A percentile compares a stretch with the other conserved stretches of the same genome.
phyloP scores from a whole-genome alignment of 2,797 vertebrate genomes.

The Arrhamphus sclerolepis region DNA sequence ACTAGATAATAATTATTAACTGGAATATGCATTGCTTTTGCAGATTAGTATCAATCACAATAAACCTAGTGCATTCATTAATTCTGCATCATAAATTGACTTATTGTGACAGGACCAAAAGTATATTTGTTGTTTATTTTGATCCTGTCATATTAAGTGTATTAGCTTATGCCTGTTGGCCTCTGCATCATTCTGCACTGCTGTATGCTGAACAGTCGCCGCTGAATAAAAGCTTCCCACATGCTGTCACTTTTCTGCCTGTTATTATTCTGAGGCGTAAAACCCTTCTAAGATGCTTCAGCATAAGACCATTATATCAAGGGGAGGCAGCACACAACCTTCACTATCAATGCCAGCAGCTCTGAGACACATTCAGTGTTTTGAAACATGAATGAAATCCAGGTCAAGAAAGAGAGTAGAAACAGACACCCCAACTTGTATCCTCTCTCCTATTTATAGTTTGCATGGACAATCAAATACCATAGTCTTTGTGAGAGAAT shows the following conservation, averaged over 20 bases:
- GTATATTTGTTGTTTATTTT: too few species aligned
- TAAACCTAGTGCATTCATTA: too few species aligned
- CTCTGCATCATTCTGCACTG: not conserved
- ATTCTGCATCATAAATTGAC: too few species aligned
- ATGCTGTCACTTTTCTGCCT: slow-evolving; percentile 6
- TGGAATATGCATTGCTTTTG: too few species aligned
- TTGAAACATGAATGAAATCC: slow-evolving; percentile 30
- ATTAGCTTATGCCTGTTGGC: not conserved
- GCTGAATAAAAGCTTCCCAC: not conserved
- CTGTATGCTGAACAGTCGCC: not conserved
- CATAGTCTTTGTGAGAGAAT: too few species aligned
- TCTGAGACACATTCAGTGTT: slow-evolving; percentile 20
- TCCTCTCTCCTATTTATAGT: too few species aligned
- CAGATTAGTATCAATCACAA: too few species aligned
- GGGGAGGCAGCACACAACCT: slow-evolving; percentile 19
- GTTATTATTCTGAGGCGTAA: slow-evolving; percentile 11
- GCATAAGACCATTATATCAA: slow-evolving; percentile 20
- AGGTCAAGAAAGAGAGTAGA: too few species aligned
- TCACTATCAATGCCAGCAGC: slow-evolving; percentile 12
- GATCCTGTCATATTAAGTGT: too few species aligned
- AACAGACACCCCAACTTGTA: not conserved
- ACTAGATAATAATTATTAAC: too few species aligned
- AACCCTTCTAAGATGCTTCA: not conserved
- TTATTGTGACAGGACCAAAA: too few species aligned
- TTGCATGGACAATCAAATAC: too few species aligned